Evolutionary conservation across 2,113 vertebrate species (phyloP), one percentile per base, ranked within the genome.

Genomic region (Eurystomus gularis): DNA sequence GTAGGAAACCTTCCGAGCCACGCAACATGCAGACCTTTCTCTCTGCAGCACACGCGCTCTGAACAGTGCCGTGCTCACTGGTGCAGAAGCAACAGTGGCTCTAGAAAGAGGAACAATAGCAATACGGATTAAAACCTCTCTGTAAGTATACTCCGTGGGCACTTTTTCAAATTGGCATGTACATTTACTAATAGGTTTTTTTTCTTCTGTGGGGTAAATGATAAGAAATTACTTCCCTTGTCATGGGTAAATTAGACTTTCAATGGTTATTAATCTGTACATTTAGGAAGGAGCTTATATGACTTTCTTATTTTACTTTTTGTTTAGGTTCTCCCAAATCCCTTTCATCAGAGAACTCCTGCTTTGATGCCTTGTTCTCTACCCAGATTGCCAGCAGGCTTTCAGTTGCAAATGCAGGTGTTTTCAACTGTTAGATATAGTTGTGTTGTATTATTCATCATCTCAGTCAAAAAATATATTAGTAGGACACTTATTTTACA

Each of bases 401-500:
- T 97, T 87, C 75, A 82, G 44, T 91, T 95, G 94, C 72, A 96
- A 95, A 95, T 89, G 90, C 91, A 94, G 86, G 58, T 93, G 93
- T 96, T 92, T 85, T 93, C 71, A 92, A 24, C 44, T 64, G 48
- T 64, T 85, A 86, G 72, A 84, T 68, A 69, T 9, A 88, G 69
- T 44, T 82, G 35, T 90, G 85, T 90, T 96, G 65, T 90, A 90
- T 92, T 96, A 96, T 95, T 96, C 79, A 96, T 73, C 54, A 87
- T 40, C 61, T 85, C 58, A 58, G 60, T 60, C 65, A 92, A 71
- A 82, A 93, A 92, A 64, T 33, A 15, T 82, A 94, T 88, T 93
- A 94, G 64, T 37, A 75, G 68, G 68, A 87, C 55, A 54, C 35
- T 90, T 94, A 80, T 24, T 93, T 96, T 82, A 89, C 60, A 82